phyloP scores from a whole-genome alignment of 2,113 vertebrate species.

The Antigone vipio region DNA sequence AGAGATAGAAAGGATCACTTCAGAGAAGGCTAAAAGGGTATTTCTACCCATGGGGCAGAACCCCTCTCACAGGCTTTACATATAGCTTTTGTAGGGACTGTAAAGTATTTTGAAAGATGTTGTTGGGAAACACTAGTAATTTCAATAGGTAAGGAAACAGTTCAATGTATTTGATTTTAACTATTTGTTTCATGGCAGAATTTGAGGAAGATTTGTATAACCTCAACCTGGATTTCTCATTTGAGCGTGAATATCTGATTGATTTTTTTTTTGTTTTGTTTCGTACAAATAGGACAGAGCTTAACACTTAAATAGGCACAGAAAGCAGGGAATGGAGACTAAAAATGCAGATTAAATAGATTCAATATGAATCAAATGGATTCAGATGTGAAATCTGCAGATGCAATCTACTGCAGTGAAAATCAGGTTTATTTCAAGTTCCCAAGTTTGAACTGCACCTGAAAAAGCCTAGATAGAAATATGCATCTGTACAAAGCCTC shows the following conservation, averaged over 20 bases:
- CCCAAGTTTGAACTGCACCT: not conserved
- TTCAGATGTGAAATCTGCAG: slow-evolving; percentile 42
- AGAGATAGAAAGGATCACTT: not conserved
- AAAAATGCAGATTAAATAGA: slow-evolving; percentile 9
- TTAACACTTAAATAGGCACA: not conserved
- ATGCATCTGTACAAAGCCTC: not conserved
- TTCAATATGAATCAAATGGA: slow-evolving; percentile 26
- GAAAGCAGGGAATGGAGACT: not conserved
- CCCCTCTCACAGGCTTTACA: not conserved
- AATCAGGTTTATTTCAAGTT: slow-evolving; percentile 1
- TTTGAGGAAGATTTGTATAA: not conserved
- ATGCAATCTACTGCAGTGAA: not conserved
- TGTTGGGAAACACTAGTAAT: not conserved
- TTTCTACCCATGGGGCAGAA: not conserved
- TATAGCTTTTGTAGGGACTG: not conserved
- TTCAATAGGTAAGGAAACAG: not conserved
- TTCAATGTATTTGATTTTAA: not conserved
- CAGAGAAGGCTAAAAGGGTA: not conserved
- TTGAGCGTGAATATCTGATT: not conserved
- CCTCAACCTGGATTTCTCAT: not conserved
- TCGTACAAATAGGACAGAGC: not conserved
- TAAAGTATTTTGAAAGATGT: not conserved
- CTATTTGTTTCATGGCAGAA: not conserved
- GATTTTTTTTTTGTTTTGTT: not conserved
- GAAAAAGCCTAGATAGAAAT: slow-evolving; percentile 37